Evolutionary conservation across 2,113 vertebrate species (phyloP), one percentile per base, ranked within the genome.

Genomic region (Rutilus rutilus): DNA sequence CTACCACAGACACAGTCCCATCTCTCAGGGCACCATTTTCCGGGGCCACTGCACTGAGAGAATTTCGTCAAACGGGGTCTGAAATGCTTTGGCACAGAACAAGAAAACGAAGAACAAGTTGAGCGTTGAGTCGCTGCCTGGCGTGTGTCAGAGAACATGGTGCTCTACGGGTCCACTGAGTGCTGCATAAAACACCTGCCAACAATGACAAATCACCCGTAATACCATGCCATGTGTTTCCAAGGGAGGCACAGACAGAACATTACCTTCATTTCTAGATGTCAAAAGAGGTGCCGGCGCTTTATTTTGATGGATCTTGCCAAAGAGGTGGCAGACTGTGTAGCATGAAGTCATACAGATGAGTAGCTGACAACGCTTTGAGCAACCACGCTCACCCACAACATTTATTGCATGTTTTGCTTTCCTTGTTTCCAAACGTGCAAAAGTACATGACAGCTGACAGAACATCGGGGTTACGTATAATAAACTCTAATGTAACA

Each of bases 181-280:
- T 89, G 86, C 91, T 89, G 91, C 92, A 92, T 89, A 91, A 92
- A 94, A 90, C 82, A 92, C 89, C 93, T 92, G 92, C 84, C 92
- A 90, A 83, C 85, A 75, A 90, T 93, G 93, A 93, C 91, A 91
- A 93, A 93, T 94, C 89, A 93, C 91, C 91, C 91, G 89, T 90
- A 92, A 92, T 91, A 87, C 85, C 80, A 79, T 76, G 80, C 76
- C 27, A 75, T 60, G 83, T 54, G 11, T 88, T 87, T 88, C 76
- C 80, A 39, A 74, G 87, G 79, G 86, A 89, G 62, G 87, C 60
- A 74, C 78, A 59, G 62, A 88, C 90, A 92, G 86, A 91, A 91
- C 89, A 91, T 93, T 91, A 92, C 90, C 73, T 90, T 78, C 89
- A 89, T 90, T 93, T 92, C 92, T 90, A 92, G 90, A 90, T 90